Conservation (phyloP, 2,113 vertebrate species). For the Tyto alba region DNA sequence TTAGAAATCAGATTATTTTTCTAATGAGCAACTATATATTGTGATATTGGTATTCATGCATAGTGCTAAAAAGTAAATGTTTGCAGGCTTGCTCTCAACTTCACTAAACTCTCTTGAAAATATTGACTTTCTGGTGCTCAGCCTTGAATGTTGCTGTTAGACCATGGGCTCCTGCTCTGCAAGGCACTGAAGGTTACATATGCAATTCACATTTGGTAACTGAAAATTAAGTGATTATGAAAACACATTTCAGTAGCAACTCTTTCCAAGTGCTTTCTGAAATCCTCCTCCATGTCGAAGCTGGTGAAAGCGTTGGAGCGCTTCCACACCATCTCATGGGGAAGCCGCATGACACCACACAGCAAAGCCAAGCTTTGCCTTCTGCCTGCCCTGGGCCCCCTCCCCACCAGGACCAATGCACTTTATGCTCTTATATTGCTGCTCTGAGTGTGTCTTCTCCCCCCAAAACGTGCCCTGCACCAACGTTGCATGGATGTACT, state of each 20-base stretch:
- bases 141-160: background rate
- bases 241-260: background rate
- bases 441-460: background rate
- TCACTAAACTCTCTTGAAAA: background rate
- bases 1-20: slow-evolving; percentile 4
- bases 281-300: accelerated
- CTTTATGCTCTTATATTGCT: background rate
- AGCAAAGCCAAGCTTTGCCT: accelerated
- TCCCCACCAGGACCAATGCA: accelerated
- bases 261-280: background rate
- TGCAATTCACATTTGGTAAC: background rate
- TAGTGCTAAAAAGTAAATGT: background rate
- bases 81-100: background rate
- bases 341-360: accelerated
- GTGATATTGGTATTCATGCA: background rate
- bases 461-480: accelerated
- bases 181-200: background rate
- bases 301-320: background rate
- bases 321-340: accelerated
- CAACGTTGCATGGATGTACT: accelerated
- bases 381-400: background rate
- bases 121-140: background rate
- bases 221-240: background rate
- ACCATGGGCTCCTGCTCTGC: background rate
- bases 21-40: background rate